A percentile compares a stretch with the other conserved stretches of the same genome.
These are phyloP conservation scores for Quadriops clusia DNA, from an alignment of 2,888 invertebrate genomes.

Conservation along the genomic window DNA sequence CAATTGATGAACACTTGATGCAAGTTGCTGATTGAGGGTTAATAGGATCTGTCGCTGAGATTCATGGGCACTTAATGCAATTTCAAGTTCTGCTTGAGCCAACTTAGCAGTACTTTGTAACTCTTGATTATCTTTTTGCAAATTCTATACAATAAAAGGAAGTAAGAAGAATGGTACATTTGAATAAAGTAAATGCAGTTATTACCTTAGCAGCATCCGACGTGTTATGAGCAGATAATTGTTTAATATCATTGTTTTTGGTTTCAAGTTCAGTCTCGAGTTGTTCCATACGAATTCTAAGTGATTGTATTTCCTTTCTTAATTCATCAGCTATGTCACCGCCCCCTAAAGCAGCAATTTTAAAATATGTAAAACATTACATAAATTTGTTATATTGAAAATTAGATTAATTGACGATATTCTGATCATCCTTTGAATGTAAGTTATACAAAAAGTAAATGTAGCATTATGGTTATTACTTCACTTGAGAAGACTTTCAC, in stretches of 20 bases:
- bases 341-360: constrained; percentile 33
- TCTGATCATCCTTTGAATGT: too few species aligned
- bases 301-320: constrained; percentile 56
- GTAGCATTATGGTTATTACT: too few species aligned
- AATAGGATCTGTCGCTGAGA: constrained; percentile 70
- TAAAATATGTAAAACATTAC: too few species aligned
- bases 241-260: constrained; percentile 72
- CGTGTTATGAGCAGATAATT: constrained; percentile 35
- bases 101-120: constrained; percentile 56
- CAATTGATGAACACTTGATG: constrained; percentile 66
- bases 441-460: too few species aligned
- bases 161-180: too few species aligned
- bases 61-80: constrained; percentile 68
- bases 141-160: constrained; percentile 30
- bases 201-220: constrained; percentile 24
- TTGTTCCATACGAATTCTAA: constrained; percentile 72
- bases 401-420: too few species aligned
- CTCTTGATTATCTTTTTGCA: constrained; percentile 54
- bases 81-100: constrained; percentile 68
- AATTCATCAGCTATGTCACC: constrained; percentile 67
- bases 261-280: constrained; percentile 69
- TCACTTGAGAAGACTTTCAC: too few species aligned
- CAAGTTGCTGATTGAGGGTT: constrained; percentile 73
- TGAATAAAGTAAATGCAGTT: too few species aligned
- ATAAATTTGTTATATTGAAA: too few species aligned